Conservation (phyloP, 2,113 vertebrate genomes). For the Paramormyrops kingsleyae region DNA sequence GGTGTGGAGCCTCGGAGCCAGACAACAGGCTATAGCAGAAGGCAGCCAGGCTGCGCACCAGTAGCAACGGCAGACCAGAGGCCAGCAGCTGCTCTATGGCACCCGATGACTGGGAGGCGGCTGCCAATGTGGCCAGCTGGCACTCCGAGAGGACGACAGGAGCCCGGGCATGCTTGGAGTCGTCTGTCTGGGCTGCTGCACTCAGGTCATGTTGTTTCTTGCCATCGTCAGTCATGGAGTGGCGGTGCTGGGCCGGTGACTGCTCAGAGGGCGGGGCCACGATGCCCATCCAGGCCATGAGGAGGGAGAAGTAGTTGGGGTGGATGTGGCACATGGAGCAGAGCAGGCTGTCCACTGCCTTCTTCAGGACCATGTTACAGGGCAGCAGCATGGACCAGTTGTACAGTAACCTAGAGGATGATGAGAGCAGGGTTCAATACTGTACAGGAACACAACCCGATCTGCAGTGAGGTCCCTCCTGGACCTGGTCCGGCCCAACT, state of each 20-base stretch:
- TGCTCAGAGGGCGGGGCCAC: slow-evolving; percentile 63
- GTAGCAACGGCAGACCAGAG: slow-evolving; percentile 85
- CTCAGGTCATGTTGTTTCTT: slow-evolving; percentile 88
- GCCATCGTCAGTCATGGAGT: slow-evolving; percentile 92
- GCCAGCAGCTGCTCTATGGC: slow-evolving; percentile 92
- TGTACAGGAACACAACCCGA: not conserved
- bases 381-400: slow-evolving; percentile 98
- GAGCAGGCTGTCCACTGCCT: slow-evolving; percentile 94
- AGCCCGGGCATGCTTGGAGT: slow-evolving; percentile 87
- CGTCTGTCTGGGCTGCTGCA: slow-evolving; percentile 78
- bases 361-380: slow-evolving; percentile 93
- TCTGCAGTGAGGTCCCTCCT: not conserved
- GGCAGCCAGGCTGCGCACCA: slow-evolving; percentile 85
- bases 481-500: slow-evolving; percentile 47
- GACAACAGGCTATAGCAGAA: slow-evolving; percentile 84
- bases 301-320: slow-evolving; percentile 89
- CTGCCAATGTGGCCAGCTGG: slow-evolving; percentile 86
- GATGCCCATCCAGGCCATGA: slow-evolving; percentile 98
- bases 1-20: slow-evolving; percentile 72
- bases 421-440: not conserved
- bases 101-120: slow-evolving; percentile 89
- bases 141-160: slow-evolving; percentile 81
- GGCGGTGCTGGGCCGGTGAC: slow-evolving; percentile 78
- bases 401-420: slow-evolving; percentile 73
- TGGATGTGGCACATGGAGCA: slow-evolving; percentile 98